Evolutionary conservation across 2,113 vertebrate species (phyloP).

Genomic region (Saimiri boliviensis): DNA sequence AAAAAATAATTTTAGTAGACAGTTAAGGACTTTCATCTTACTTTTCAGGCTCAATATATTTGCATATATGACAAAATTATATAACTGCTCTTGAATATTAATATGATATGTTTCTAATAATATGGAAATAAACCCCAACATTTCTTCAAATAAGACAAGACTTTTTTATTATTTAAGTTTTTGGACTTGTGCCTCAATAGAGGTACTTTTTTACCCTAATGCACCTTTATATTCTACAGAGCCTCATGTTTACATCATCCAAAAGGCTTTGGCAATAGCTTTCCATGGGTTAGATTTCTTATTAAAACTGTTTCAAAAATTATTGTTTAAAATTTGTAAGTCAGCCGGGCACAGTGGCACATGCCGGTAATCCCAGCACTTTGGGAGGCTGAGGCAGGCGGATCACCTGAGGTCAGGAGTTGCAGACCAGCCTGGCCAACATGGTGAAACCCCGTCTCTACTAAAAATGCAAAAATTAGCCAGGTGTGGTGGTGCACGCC

Average conservation of each 20-base stretch:
- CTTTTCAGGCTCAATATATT: conserved; percentile 43
- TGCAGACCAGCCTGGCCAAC: no score
- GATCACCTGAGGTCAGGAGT: no score
- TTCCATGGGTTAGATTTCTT: conserved; percentile 14
- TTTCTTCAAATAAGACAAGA: conserved; percentile 9
- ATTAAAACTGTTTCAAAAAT: background rate
- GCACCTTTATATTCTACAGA: background rate
- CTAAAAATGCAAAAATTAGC: no score
- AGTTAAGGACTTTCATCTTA: conserved; percentile 29
- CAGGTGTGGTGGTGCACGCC: no score
- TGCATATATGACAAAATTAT: conserved; percentile 30
- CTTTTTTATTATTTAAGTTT: background rate
- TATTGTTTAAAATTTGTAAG: background rate
- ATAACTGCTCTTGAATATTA: conserved; percentile 34
- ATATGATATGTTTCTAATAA: conserved; percentile 37
- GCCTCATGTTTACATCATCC: background rate
- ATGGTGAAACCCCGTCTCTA: no score
- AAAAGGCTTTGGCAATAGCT: conserved; percentile 8
- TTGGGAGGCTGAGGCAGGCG: no score
- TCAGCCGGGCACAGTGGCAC: no score
- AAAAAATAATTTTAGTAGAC: conserved; percentile 11
- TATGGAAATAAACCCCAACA: background rate
- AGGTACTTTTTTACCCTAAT: background rate
- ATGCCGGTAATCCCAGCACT: no score
- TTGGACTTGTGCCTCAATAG: no score